phyloP scores from a whole-genome alignment of 2,113 vertebrate species.

The Bothrops jararaca region DNA sequence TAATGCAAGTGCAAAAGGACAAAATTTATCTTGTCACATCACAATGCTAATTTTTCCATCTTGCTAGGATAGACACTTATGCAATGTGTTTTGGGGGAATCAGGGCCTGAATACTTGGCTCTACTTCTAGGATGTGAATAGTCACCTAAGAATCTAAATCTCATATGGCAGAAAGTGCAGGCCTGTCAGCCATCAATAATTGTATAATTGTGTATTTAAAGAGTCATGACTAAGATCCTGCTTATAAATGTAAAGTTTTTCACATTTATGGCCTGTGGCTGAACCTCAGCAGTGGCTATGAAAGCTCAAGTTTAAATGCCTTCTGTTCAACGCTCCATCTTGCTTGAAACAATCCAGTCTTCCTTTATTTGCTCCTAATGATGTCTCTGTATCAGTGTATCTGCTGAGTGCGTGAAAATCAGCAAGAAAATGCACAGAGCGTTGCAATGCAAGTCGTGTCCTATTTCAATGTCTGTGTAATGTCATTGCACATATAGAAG shows the following conservation, averaged over 20 bases:
- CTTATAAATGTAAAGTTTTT: not conserved
- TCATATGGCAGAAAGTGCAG: not conserved
- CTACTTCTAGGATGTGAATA: not conserved
- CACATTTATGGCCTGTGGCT: not conserved
- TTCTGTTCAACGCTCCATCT: not conserved
- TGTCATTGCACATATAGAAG: not conserved
- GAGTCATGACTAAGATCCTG: not conserved
- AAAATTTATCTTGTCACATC: not conserved
- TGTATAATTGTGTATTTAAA: not conserved
- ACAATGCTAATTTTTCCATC: not conserved
- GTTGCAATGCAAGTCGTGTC: not conserved
- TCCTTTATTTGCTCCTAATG: not conserved
- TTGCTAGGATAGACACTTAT: not conserved
- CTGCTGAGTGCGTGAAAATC: not conserved
- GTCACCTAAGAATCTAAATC: not conserved
- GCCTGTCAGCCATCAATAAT: not conserved
- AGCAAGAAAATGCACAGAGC: not conserved
- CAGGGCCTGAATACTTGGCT: not conserved
- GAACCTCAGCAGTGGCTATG: not conserved
- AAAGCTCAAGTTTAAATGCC: not conserved
- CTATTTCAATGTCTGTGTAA: not conserved
- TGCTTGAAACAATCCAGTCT: not conserved
- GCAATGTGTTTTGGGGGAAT: not conserved
- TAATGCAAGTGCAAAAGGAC: not conserved
- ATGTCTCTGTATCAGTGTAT: not conserved